phyloP scores from a whole-genome alignment of 2,888 invertebrate genomes.

The Dynastes hyllus region DNA sequence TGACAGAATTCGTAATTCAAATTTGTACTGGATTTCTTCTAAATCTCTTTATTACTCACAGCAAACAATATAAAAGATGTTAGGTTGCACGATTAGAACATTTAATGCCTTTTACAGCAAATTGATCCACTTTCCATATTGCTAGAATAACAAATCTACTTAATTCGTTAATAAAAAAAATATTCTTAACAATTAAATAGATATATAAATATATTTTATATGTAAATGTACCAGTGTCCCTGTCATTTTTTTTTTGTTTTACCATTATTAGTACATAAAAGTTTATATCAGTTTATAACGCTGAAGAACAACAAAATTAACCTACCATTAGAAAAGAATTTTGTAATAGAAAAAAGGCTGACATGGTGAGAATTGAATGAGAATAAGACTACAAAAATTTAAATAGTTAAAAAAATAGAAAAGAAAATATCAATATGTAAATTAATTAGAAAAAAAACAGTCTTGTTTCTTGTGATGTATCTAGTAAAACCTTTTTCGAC shows the following conservation, averaged over 20 bases:
- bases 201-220: constrained; percentile 44
- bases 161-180: constrained; percentile 33
- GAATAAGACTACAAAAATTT: neutral
- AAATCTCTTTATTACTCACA: constrained; percentile 16
- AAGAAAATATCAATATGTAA: constrained; percentile 41
- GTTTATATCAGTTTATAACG: neutral
- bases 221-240: constrained; percentile 12
- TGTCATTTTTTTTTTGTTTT: constrained; percentile 4
- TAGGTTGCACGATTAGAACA: too few relatives aligned
- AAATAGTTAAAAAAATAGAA: neutral
- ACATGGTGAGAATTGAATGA: constrained; percentile 1
- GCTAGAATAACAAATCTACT: constrained; percentile 28
- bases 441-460: constrained; percentile 44
- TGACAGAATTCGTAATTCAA: neutral
- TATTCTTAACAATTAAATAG: constrained; percentile 32
- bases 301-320: neutral
- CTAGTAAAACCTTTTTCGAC: constrained; percentile 89
- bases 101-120: neutral
- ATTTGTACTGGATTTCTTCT: neutral
- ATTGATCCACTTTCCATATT: neutral
- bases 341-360: neutral
- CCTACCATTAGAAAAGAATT: neutral
- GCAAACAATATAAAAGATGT: constrained; percentile 9
- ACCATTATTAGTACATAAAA: neutral
- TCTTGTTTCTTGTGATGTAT: constrained; percentile 33